A percentile compares a stretch with the other conserved stretches of the same genome.
phyloP scores from a whole-genome alignment of 2,888 invertebrate species.

The Lordiphosa andalusiaca region DNA sequence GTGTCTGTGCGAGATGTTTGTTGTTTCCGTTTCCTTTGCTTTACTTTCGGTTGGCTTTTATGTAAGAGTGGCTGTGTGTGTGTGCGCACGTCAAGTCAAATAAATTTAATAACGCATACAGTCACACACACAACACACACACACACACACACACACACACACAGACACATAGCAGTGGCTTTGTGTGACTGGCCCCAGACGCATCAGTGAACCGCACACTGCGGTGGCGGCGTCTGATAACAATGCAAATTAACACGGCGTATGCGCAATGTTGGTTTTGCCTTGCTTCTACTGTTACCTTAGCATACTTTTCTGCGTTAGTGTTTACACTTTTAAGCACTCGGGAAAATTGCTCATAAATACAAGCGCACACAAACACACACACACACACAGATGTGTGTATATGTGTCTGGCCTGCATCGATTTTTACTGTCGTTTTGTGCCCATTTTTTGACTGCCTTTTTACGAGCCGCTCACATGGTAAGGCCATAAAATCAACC shows the following conservation, averaged over 20 bases:
- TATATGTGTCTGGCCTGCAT: slow-evolving; percentile 45
- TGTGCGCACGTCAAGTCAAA: slow-evolving; percentile 70
- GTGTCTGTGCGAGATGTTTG: slow-evolving; percentile 13
- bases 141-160: slow-evolving; percentile 16
- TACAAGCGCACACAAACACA: slow-evolving; percentile 28
- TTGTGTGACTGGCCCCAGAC: slow-evolving; percentile 42
- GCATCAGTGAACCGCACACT: slow-evolving; percentile 52
- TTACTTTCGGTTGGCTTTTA: slow-evolving; percentile 25
- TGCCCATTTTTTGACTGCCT: slow-evolving; percentile 55
- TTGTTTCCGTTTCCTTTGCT: slow-evolving; percentile 6
- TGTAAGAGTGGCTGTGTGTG: slow-evolving; percentile 49
- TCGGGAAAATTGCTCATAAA: slow-evolving; percentile 68
- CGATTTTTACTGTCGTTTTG: slow-evolving; percentile 60
- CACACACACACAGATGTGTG: slow-evolving; percentile 6
- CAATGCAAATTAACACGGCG: slow-evolving; percentile 66
- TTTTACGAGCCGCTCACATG: slow-evolving; percentile 56
- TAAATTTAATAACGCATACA: slow-evolving; percentile 73
- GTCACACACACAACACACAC: slow-evolving; percentile 12
- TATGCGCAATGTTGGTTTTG: slow-evolving; percentile 56
- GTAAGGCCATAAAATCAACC: slow-evolving; percentile 36
- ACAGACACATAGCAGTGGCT: slow-evolving; percentile 27
- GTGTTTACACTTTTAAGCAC: slow-evolving; percentile 68
- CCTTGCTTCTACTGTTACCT: slow-evolving; percentile 45
- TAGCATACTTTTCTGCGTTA: slow-evolving; percentile 56
- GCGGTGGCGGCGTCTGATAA: slow-evolving; percentile 49